Evolutionary conservation across 2,888 invertebrate species (phyloP).

Genomic region (Cheilosia grossa): DNA sequence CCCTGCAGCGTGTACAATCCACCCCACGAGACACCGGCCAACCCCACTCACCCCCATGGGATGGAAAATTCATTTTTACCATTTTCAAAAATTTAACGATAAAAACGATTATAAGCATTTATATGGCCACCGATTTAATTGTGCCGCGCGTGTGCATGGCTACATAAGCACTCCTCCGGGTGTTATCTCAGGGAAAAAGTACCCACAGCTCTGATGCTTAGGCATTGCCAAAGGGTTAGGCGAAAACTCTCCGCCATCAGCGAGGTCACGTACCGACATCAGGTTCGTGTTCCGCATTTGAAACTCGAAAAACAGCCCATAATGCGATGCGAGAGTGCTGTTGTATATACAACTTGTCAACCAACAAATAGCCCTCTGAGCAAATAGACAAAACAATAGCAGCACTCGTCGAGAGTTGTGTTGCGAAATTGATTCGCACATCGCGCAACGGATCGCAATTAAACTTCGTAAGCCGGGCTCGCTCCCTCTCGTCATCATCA

Average conservation of each 20-base stretch:
- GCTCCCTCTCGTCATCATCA: conserved; percentile 5
- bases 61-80: conserved; percentile 47
- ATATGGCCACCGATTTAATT: conserved; percentile 70
- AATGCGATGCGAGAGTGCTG: conserved; percentile 37
- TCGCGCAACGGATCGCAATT: conserved; percentile 58
- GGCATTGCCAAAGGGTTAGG: conserved; percentile 57
- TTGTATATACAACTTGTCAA: conserved; percentile 48
- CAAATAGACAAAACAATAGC: conserved; percentile 62
- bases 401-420: conserved; percentile 42
- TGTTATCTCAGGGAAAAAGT: conserved; percentile 62
- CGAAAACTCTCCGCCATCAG: conserved; percentile 31
- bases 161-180: conserved; percentile 57
- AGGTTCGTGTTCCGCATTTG: conserved; percentile 68
- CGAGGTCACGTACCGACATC: conserved; percentile 68
- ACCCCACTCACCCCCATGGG: conserved; percentile 6
- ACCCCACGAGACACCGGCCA: not conserved
- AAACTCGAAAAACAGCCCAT: conserved; percentile 42
- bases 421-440: conserved; percentile 66
- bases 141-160: conserved; percentile 56
- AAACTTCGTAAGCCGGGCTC: conserved; percentile 63
- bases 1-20: conserved; percentile 20
- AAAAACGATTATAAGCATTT: conserved; percentile 72
- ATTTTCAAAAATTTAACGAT: conserved; percentile 46
- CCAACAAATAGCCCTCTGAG: conserved; percentile 52
- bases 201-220: conserved; percentile 20